phyloP scores from a whole-genome alignment of 2,888 invertebrate genomes.

The Drosophila paranaensis region DNA sequence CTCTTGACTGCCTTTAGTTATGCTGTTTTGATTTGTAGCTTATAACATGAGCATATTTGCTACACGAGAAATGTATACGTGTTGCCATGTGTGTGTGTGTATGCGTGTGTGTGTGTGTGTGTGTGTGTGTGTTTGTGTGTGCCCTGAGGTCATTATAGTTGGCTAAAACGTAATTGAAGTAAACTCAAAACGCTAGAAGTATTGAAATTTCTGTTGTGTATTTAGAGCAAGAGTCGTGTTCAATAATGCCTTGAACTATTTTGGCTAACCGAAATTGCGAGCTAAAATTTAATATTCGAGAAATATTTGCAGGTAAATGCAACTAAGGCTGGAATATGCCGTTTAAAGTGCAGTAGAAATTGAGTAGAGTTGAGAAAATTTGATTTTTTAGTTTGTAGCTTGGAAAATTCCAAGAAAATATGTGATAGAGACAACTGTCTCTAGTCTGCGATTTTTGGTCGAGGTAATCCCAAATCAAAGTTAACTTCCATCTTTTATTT shows the following conservation, averaged over 20 bases:
- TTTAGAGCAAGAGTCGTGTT: not conserved
- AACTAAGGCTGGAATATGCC: not conserved
- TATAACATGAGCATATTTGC: slow-evolving; percentile 5
- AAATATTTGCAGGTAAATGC: not conserved
- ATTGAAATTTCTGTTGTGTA: not conserved
- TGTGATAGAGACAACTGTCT: no score
- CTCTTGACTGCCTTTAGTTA: not conserved
- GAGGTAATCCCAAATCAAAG: no score
- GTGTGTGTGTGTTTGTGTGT: not conserved
- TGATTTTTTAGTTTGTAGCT: not conserved
- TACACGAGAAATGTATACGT: not conserved
- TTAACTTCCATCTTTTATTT: no score
- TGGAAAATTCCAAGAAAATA: no score
- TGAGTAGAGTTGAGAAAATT: not conserved
- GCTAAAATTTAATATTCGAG: not conserved
- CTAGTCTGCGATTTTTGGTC: no score
- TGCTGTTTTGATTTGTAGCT: slow-evolving; percentile 8
- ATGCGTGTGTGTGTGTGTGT: not conserved
- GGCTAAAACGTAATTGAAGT: not conserved
- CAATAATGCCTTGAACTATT: not conserved
- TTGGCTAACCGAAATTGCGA: not conserved
- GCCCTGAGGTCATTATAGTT: not conserved
- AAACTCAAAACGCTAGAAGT: not conserved
- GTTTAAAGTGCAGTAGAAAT: not conserved
- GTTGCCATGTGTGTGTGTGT: not conserved